A percentile compares a stretch with the other conserved stretches of the same genome.
These are phyloP conservation scores for Microcebus tavaratra DNA, from an alignment of 2,113 vertebrate genomes.

Conservation along the genomic window DNA sequence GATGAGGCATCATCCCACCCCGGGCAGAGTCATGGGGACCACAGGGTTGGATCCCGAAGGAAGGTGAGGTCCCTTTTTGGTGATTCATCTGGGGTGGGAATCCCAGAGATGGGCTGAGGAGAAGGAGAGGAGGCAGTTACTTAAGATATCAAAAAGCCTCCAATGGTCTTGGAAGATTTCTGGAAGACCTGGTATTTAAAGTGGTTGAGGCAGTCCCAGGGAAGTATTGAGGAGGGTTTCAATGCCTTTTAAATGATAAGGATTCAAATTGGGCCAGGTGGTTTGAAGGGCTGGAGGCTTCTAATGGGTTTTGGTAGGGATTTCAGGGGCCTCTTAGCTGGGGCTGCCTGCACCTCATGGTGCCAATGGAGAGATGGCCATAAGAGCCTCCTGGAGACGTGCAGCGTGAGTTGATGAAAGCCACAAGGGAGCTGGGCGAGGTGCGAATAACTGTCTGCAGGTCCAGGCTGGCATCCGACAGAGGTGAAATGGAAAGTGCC, in stretches of 20 bases:
- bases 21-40: constrained; percentile 85
- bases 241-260: neutral
- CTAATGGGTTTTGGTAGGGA: neutral
- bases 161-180: neutral
- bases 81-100: constrained; percentile 91
- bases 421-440: constrained; percentile 96
- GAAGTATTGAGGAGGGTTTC: constrained; percentile 1
- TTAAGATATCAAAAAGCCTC: neutral
- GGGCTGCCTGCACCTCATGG: constrained; percentile 90
- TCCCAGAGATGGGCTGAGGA: constrained; percentile 91
- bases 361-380: constrained; percentile 95
- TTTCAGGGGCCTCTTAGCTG: neutral
- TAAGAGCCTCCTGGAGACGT: constrained; percentile 93
- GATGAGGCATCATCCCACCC: constrained; percentile 80
- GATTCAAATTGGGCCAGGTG: constrained; percentile 4
- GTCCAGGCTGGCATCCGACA: constrained; percentile 96
- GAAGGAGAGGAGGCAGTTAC: constrained; percentile 52
- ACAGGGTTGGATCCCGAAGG: constrained; percentile 86
- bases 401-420: constrained; percentile 96
- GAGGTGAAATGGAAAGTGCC: constrained; percentile 95
- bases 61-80: constrained; percentile 87
- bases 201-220: neutral
- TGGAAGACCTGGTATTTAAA: neutral
- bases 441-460: constrained; percentile 98
- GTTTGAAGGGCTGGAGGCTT: constrained; percentile 34